Base-by-base conservation (phyloP, 2,888 invertebrate genomes). In the Chrysodeixis includens region DNA sequence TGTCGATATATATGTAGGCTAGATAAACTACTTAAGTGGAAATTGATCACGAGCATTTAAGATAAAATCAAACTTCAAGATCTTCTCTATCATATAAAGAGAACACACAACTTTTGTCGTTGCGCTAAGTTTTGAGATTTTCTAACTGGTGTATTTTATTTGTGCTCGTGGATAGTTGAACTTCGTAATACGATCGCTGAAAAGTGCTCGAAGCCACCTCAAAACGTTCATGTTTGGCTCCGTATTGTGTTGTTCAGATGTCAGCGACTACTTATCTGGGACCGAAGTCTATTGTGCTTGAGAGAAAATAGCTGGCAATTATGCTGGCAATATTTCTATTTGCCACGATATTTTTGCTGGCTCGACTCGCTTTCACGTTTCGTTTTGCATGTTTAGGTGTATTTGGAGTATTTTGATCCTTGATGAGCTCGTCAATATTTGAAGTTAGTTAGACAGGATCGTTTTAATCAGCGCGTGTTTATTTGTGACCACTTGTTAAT, bases 391-490 rank as follows among this genome's bases (percentile, higher is more conserved):
- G 16, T 18, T 16, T 18, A 10, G 20, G 10, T 49, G 18, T 49
- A 12, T 49, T 49, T 20, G 20, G 7, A 20, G 20, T 20, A 16
- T 46, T 16, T 46, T 46, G 30, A 32, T 54, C 20, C 18, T n/a
- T 56, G 56, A 44, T 20, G 22, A 14, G 9, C 40, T 16, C 22
- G 62, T 66, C 62, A 66, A 57, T 66, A 62, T 66, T 56, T 26
- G 20, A 46, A 51, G 71, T 71, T 74, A 60, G 71, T 74, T 71
- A 63, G 55, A 57, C 49, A 18, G 62, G 62, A 59, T 69, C 65
- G 71, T 73, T 80, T 68, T 80, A 77, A 80, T 81, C 82, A 82
- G 69, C 26, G 71, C 69, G 72, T 77, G 75, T 81, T 72, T 76
- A 67, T 72, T 63, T 58, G 58, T 60, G 68, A 74, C 66, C 82